Base-by-base conservation (phyloP, 2,888 invertebrate species). In the Cylindroiulus punctatus region DNA sequence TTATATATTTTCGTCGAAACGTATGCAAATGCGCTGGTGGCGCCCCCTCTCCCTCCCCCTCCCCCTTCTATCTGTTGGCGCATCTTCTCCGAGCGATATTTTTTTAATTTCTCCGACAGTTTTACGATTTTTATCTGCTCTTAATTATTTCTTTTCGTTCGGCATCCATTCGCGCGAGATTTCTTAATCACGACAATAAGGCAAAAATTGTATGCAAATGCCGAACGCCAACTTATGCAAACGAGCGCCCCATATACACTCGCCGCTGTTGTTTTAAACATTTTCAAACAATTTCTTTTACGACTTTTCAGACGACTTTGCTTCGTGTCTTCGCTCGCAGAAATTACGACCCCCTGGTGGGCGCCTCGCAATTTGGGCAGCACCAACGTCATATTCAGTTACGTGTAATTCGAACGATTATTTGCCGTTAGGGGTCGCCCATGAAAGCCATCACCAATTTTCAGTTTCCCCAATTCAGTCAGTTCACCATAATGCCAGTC, bases 81-180 rank as follows among this genome's bases (percentile, higher is more conserved):
- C 76, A 76, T 76, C 76, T 76, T 76, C 22, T 76, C 36, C 36
- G 2, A 4, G 36, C 36, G 19, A 76, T 76, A 2, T 30, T 76
- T 30, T 76, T 76, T 30, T 76, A 76, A 76, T 76, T 76, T 76
- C 76, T 76, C 76, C 76, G 76, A 76, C 76, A 76, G 76, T 76
- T 76, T 76, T 76, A 76, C 76, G 76, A 76, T 76, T 76, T 76
- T 76, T 76, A 76, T 76, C 76, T 76, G 76, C 76, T 76, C 76
- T 76, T 76, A 76, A 76, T 76, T 76, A 76, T 76, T 76, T 76
- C 76, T 76, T 76, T 76, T 76, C 76, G 76, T 76, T 76, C 76
- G 76, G 26, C 76, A 12, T 76, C 76, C 76, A 30, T 44, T 76
- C 30, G 76, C 76, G 76, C 30, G 76, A 76, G 76, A 76, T 76